phyloP scores from a whole-genome alignment of 2,888 invertebrate genomes.

The Chaetoderma sp. region DNA sequence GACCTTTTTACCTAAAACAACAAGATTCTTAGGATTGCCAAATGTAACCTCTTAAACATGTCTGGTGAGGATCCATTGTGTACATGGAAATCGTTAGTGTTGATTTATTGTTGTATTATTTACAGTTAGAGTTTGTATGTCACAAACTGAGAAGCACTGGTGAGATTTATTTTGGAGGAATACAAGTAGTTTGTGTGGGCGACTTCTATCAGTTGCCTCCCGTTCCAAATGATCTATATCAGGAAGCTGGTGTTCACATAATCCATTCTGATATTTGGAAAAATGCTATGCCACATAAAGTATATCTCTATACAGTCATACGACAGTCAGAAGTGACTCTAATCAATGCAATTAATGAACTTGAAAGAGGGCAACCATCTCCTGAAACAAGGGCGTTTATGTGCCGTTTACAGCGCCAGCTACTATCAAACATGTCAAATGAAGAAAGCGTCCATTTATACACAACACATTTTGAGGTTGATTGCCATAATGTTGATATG shows the following conservation, averaged over 20 bases:
- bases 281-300: neutral
- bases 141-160: too few species aligned
- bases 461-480: neutral
- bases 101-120: too few species aligned
- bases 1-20: too few species aligned
- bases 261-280: neutral
- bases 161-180: slow-evolving; percentile 1
- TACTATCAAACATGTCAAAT: neutral
- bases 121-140: too few species aligned
- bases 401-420: too few species aligned
- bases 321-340: neutral
- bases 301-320: neutral
- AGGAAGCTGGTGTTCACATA: neutral
- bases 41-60: too few species aligned
- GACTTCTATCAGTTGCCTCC: neutral
- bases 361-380: neutral
- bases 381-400: neutral
- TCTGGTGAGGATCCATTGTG: too few species aligned
- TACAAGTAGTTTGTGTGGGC: neutral
- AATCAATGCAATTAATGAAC: neutral
- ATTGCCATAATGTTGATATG: neutral
- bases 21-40: too few species aligned
- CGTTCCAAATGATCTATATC: neutral
- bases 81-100: too few species aligned
- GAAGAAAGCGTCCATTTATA: neutral